These are phyloP conservation scores for Aethes cnicana DNA, from an alignment of 2,888 invertebrate genomes.

Conservation along the genomic window DNA sequence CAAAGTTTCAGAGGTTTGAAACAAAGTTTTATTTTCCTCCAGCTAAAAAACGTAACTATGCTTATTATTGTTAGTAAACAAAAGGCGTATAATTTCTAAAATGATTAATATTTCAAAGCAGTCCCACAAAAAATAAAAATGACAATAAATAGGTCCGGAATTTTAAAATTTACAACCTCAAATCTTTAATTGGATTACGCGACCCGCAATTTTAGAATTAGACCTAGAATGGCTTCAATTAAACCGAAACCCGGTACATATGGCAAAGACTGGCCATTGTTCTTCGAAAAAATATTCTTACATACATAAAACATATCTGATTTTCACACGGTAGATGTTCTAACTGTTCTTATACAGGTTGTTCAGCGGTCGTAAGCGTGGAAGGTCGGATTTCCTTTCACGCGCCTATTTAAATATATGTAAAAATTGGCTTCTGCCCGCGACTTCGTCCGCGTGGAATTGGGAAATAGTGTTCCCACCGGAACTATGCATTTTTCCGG, in stretches of 20 bases:
- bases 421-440: too few relatives aligned
- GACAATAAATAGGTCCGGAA: background rate
- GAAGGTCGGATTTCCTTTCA: conserved; percentile 33
- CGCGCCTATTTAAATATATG: too few relatives aligned
- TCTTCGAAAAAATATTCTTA: conserved; percentile 73
- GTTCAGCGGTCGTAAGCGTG: conserved; percentile 42
- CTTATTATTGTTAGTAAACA: too few relatives aligned
- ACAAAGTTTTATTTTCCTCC: too few relatives aligned
- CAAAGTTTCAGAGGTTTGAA: too few relatives aligned
- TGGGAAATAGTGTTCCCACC: too few relatives aligned
- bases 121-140: too few relatives aligned
- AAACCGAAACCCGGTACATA: conserved; percentile 64
- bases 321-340: conserved; percentile 77
- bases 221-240: conserved; percentile 65
- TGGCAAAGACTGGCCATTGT: conserved; percentile 61
- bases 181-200: conserved; percentile 47
- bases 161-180: background rate
- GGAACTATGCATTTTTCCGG: too few relatives aligned
- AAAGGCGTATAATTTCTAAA: too few relatives aligned
- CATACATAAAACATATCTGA: conserved; percentile 77
- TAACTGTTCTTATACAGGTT: conserved; percentile 69
- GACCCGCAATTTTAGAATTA: conserved; percentile 54
- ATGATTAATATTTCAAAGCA: too few relatives aligned
- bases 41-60: too few relatives aligned
- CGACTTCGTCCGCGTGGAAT: too few relatives aligned